Evolutionary conservation across 2,797 vertebrate genomes (phyloP), one percentile per base, ranked within the genome.

Genomic region (Morelia viridis): DNA sequence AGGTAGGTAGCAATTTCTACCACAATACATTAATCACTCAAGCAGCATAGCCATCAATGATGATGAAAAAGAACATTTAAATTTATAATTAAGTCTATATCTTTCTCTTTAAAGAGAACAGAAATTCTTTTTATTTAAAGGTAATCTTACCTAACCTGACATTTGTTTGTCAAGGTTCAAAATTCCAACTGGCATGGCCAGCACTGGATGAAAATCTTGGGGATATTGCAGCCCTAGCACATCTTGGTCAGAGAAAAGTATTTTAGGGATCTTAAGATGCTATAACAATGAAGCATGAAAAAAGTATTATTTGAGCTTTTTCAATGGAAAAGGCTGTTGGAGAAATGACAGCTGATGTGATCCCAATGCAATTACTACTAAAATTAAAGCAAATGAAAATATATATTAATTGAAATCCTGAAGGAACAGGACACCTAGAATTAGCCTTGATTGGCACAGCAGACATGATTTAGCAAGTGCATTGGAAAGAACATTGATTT

Each of bases 401-500:
- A 85, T 41, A 65, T 88, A 60, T 12, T 92, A 90, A 93, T 46
- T 31, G 50, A 28, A 3, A 9, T 90, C 2, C 64, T 41, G 91
- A 91, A 89, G 58, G 13, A 93, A 65, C 3, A 89, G 35, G 2
- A 58, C 86, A 89, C 2, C 35, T 93, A 91, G 26, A 93, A 92
- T 91, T 92, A 89, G 19, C 3, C 3, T 17, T 53, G 17, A 26
- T 1, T 90, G 84, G 12, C 24, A 90, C 61, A 84, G n/a, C 65
- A 60, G 89, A 22, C 87, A 85, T 85, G 60, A 83, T 8, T 62
- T 31, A 28, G 85, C 91, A 90, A 91, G 64, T 56, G 24, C 58
- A 31, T 41, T 87, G 19, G 35, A 84, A 93, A 91, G 26, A 91
- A 3, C 80, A 92, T 91, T 94, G 88, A 94, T 86, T 85, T 28